Evolutionary conservation across 2,113 vertebrate species (phyloP), one percentile per base, ranked within the genome.

Genomic region (Aviceda subcristata): DNA sequence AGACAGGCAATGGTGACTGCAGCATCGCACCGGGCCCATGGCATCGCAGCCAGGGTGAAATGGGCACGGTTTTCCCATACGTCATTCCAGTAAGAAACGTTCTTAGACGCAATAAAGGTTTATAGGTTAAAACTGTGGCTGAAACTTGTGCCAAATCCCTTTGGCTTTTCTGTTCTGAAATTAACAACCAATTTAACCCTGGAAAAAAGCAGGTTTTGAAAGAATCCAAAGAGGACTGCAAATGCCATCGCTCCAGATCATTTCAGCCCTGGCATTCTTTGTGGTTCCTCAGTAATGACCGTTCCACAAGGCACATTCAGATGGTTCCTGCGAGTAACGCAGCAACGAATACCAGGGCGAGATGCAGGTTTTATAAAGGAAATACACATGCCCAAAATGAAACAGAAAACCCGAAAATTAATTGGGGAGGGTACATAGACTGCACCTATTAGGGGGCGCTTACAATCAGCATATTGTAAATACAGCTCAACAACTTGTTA

Each of bases 381-480:
- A 97, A 93, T n/a, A 36, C 21, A 20, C 55, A 12, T 26, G 63
- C n/a, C 80, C 94, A 68, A 64, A 91, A 92, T 67, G 93, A 85
- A 91, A 62, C 48, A 75, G 90, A 81, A 82, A 90, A 32, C 20
- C 48, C 2, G 1, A 29, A 26, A 67, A 66, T 84, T 51, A 90
- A 69, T 2, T 10, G 10, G 67, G 93, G 57, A 74, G 88, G 83
- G 29, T 36, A 6, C 14, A 1, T 15, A 56, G 59, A 7, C 57
- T 64, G 79, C 80, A 45, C 39, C 91, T 68, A 5, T 3, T 48
- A 66, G 68, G 66, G 84, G 71, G 13, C 2, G 1, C 68, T 77
- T 27, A 93, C 94, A 95, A 71, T 93, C 21, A 7, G 68, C 23
- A 3, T 46, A 81, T 96, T 97, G 95, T 96, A 46, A 92, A 83